phyloP scores from a whole-genome alignment of 2,113 vertebrate species.

The mouse (Mus musculus) region DNA sequence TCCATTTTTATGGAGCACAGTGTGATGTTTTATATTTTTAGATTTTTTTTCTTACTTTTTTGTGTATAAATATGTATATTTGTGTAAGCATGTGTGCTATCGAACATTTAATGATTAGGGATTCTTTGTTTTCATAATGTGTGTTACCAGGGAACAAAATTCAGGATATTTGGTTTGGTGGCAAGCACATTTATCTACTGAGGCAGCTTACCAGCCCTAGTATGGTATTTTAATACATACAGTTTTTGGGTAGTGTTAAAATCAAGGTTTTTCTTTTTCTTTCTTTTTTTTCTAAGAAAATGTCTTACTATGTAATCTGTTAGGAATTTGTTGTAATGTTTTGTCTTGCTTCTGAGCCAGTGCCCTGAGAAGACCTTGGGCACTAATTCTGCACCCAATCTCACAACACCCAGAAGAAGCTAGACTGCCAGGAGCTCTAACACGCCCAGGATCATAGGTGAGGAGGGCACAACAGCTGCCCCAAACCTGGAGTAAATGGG shows the following conservation, averaged over 20 bases:
- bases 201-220: neutral
- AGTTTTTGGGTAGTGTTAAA: neutral
- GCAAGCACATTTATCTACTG: neutral
- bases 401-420: no score
- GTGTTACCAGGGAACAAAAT: neutral
- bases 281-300: neutral
- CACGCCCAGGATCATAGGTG: no score
- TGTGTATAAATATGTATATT: neutral
- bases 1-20: neutral
- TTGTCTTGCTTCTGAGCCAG: no score
- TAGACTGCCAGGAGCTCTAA: no score
- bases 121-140: neutral
- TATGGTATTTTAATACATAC: neutral
- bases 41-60: neutral
- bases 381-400: no score
- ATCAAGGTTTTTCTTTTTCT: neutral
- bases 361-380: no score
- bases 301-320: neutral
- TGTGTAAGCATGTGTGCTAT: neutral
- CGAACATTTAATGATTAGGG: neutral
- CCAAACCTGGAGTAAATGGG: no score
- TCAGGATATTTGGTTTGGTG: neutral
- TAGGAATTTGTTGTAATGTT: no score
- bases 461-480: no score
- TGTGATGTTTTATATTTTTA: neutral